Evolutionary conservation across 2,797 vertebrate species (phyloP).

Genomic region (Coregonus ussuriensis): DNA sequence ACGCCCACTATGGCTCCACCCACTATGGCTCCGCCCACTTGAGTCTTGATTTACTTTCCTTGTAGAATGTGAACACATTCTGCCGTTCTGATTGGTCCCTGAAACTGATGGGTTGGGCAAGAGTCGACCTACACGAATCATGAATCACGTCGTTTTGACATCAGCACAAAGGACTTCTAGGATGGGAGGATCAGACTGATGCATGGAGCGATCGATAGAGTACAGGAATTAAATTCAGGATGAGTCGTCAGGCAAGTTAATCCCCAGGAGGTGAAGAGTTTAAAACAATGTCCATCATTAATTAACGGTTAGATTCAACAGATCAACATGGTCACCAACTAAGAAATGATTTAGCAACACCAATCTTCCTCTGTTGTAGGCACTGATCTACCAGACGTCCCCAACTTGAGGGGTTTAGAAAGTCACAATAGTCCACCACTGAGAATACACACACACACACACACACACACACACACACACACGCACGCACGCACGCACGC

Average conservation of each 20-base stretch:
- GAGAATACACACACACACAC: neutral
- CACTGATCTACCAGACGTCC: neutral
- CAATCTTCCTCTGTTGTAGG: neutral
- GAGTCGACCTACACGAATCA: too few relatives aligned
- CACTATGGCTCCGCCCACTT: too few relatives aligned
- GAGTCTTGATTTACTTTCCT: too few relatives aligned
- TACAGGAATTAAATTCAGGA: too few relatives aligned
- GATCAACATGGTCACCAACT: neutral
- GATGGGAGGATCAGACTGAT: too few relatives aligned
- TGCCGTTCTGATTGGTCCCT: too few relatives aligned
- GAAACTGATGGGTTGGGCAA: too few relatives aligned
- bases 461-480: neutral
- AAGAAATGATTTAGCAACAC: neutral
- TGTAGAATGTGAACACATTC: too few relatives aligned
- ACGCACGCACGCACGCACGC: constrained; percentile 14
- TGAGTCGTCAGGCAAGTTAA: neutral
- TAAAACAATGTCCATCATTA: neutral
- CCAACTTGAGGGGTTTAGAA: neutral
- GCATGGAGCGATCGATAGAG: too few relatives aligned
- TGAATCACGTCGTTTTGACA: too few relatives aligned
- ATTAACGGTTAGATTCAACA: neutral
- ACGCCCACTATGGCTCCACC: too few relatives aligned
- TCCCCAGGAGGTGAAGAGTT: neutral
- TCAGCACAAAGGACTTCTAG: too few relatives aligned
- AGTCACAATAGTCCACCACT: neutral